These are phyloP conservation scores for Todus mexicanus DNA, from an alignment of 2,797 vertebrate species.

Conservation along the genomic window DNA sequence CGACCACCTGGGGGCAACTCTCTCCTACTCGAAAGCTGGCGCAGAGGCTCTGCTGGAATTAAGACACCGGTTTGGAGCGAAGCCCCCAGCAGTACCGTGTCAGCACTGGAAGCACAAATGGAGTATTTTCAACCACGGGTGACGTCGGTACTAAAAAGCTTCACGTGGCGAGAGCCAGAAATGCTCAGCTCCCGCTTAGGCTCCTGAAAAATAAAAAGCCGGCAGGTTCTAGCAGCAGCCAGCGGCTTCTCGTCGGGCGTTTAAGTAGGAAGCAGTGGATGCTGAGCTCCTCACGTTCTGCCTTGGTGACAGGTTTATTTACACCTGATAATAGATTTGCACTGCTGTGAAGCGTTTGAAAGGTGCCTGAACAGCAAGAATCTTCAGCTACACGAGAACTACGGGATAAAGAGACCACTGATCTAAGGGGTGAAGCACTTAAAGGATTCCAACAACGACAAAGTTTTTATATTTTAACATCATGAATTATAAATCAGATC, in stretches of 20 bases:
- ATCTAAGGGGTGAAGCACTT: not conserved
- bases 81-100: not conserved
- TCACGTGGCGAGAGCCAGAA: not conserved
- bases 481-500: not conserved
- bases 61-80: not conserved
- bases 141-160: not conserved
- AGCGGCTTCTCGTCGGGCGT: not conserved
- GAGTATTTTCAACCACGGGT: not conserved
- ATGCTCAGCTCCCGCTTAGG: not conserved
- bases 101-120: not conserved
- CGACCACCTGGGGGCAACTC: not conserved
- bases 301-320: slow-evolving; percentile 15
- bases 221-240: not conserved
- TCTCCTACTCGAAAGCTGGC: not conserved
- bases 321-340: not conserved
- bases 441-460: not conserved
- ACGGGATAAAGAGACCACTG: not conserved
- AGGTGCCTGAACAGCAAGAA: not conserved
- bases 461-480: not conserved
- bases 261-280: slow-evolving; percentile 2
- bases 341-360: not conserved
- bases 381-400: not conserved
- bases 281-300: not conserved
- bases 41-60: not conserved
- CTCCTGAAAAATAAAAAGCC: not conserved